Base-by-base conservation (phyloP, 2,113 vertebrate species). In the Alligator sinensis region DNA sequence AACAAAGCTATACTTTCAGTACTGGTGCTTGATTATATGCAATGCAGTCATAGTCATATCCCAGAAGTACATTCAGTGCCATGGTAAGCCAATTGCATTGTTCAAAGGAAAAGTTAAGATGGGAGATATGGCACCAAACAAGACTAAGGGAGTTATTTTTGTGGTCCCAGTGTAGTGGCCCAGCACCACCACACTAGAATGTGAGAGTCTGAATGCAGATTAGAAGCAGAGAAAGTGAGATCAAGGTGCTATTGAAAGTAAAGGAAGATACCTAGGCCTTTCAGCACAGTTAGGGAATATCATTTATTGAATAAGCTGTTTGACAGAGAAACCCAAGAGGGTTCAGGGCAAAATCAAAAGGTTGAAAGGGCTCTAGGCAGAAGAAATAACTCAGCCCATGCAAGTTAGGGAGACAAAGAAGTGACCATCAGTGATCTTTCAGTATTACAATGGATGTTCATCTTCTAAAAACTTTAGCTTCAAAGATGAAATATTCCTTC, bases 201-300 rank as follows among this genome's bases (percentile, higher is more conserved):
- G 57, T 87, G 11, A 10, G 28, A 15, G 70, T 24, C 61, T 87
- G 24, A 15, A 3, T 38, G 78, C 60, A 93, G 90, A 95, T 93
- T 19, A 78, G n/a, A 87, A 86, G 84, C 28, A 86, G 60, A 25
- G 21, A 72, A 91, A 74, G 28, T 60, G 63, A 93, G 57, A 81
- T 13, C 13, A 2, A 11, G 19, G 82, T 21, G 17, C 60, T 34
- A 58, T 24, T 57, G 64, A 55, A 93, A 76, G 3, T 34, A 38
- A n/a, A 12, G 61, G 74, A 92, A 54, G 5, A 59, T 61, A 70
- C 4, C 25, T 47, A 84, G 60, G 57, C 4, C 64, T 9, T 66
- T 92, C 61, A 62, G 19, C 9, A 30, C 2, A 0, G 0, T 57
- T 54, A 24, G 28, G 27, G 2, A 13, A 63, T 64, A 13, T 4